Conservation (phyloP, 2,797 vertebrate species). For the Synanceia verrucosa region DNA sequence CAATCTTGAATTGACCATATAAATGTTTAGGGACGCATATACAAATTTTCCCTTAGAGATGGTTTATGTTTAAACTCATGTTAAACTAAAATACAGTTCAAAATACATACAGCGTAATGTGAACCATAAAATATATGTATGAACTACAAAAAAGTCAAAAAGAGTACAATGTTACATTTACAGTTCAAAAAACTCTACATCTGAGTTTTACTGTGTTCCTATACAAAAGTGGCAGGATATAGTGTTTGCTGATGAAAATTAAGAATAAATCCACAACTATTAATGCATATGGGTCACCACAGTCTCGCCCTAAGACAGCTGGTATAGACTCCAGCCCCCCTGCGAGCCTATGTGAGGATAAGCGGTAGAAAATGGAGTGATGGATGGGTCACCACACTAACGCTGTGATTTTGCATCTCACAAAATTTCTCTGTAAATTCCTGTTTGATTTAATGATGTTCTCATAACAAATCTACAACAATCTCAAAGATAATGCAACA, state of each 20-base stretch:
- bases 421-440: neutral
- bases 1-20: conserved; percentile 8
- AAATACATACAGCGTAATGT: neutral
- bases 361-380: too few relatives aligned
- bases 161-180: neutral
- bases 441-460: neutral
- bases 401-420: neutral
- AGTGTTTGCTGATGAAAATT: neutral
- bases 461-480: neutral
- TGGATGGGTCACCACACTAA: too few relatives aligned
- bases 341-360: too few relatives aligned
- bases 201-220: neutral
- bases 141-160: neutral
- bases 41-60: conserved; percentile 21
- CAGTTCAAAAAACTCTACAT: neutral
- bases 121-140: conserved; percentile 2
- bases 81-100: conserved; percentile 25
- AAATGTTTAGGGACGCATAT: conserved; percentile 46
- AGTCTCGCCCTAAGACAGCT: too few relatives aligned
- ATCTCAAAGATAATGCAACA: neutral
- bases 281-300: neutral
- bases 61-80: conserved; percentile 18
- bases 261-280: neutral
- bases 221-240: neutral
- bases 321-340: too few relatives aligned